Evolutionary conservation across 2,888 invertebrate genomes (phyloP).

Genomic region (Latrodectus hesperus): DNA sequence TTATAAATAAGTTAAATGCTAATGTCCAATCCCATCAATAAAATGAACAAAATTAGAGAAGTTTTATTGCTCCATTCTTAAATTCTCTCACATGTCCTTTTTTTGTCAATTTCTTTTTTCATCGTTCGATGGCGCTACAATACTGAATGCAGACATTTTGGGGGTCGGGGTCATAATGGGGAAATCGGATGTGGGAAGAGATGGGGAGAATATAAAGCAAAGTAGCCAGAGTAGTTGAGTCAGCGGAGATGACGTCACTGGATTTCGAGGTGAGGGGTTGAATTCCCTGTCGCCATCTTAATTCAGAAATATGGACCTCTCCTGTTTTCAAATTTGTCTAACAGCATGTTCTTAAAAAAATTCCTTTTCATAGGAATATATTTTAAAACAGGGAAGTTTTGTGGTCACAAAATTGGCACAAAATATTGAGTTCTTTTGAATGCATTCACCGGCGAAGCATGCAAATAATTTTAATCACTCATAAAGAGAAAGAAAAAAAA

Average conservation of each 20-base stretch:
- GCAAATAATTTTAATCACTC: no score
- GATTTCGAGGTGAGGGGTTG: slow-evolving; percentile 23
- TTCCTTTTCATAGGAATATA: no score
- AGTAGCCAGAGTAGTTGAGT: slow-evolving; percentile 41
- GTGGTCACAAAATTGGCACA: no score
- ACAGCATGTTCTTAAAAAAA: no score
- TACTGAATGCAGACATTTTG: slow-evolving; percentile 44
- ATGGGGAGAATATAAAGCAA: slow-evolving; percentile 15
- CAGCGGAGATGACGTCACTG: slow-evolving; percentile 56
- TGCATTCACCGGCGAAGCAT: no score
- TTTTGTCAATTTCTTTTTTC: slow-evolving; percentile 44
- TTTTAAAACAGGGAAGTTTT: no score
- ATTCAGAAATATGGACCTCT: not conserved
- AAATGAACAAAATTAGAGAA: not conserved
- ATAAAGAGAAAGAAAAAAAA: no score
- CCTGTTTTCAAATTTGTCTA: not conserved
- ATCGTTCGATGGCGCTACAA: slow-evolving; percentile 66
- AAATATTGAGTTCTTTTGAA: no score
- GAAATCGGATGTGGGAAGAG: slow-evolving; percentile 15
- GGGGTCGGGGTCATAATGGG: slow-evolving; percentile 31
- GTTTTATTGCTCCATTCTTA: not conserved
- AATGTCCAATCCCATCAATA: not conserved
- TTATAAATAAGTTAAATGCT: not conserved
- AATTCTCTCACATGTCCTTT: not conserved
- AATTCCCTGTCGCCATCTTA: slow-evolving; percentile 51